Base-by-base conservation (phyloP, 2,113 vertebrate species). In the Antechinus stuartii region DNA sequence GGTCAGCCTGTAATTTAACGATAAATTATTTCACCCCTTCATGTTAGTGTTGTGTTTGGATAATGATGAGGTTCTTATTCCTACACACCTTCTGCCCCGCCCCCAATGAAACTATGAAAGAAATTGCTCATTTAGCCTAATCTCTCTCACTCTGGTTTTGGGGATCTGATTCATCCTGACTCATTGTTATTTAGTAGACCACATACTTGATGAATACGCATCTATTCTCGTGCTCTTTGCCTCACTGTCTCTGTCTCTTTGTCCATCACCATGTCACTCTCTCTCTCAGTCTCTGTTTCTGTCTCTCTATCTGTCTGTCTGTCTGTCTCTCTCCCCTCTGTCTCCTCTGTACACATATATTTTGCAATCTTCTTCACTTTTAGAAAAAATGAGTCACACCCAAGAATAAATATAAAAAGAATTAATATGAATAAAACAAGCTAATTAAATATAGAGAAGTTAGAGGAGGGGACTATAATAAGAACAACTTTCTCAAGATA, bases 1-100 rank as follows among this genome's bases (percentile, higher is more conserved):
- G 98, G 98, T 98, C 98, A 98, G 97, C 95, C 98, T 98, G 97
- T 98, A 98, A 98, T 97, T 98, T 98, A 98, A 98, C 98, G 97
- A 98, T 97, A 98, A 98, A 98, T 98, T 98, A 98, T 97, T 97
- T 98, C 97, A 97, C 97, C 97, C 97, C 95, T 97, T 97, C 91
- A 27, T 49, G 27, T 98, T 98, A 98, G 96, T 97, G 96, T 97
- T 98, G 97, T 98, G 97, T 98, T 98, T 98, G 96, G 96, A 96
- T 98, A 98, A 98, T 95, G 95, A 97, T 94, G 96, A 95, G 90
- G n/a, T 96, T 98, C 98, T 98, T 97, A 95, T 95, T 98, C 97
- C 96, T 26, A 25, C n/a, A 42, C 68, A 84, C 68, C 68, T 84
- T n/a, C 68, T 42, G 68, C 68, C 68, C 68, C 68, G 61, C 54